A percentile compares a stretch with the other conserved stretches of the same genome.
Conservation (phyloP, 2,888 invertebrate genomes). For the Metallyticus violacea region DNA sequence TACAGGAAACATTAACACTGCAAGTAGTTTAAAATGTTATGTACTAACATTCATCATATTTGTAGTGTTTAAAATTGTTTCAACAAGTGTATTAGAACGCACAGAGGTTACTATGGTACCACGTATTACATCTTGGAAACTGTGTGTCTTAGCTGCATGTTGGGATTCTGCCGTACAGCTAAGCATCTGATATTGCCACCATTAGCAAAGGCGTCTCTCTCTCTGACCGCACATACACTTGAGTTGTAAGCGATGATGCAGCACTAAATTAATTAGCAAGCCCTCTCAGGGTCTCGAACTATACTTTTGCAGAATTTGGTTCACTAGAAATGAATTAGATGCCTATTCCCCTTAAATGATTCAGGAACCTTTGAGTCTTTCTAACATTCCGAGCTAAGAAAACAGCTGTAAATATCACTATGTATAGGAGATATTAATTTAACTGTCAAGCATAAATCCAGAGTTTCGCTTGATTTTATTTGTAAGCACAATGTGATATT, state of each 20-base stretch:
- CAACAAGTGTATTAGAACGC: too few species aligned
- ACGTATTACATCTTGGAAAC: too few species aligned
- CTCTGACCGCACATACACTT: not conserved
- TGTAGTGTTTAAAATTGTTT: too few species aligned
- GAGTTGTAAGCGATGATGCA: constrained; percentile 1
- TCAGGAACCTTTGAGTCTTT: not conserved
- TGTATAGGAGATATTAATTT: not conserved
- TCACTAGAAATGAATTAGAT: not conserved
- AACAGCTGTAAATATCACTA: not conserved
- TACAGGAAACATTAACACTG: too few species aligned
- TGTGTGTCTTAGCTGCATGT: not conserved
- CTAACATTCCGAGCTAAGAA: not conserved
- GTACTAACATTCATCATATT: too few species aligned
- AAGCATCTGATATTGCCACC: not conserved
- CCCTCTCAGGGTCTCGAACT: constrained; percentile 1
- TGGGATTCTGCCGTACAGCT: not conserved
- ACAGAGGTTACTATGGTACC: too few species aligned
- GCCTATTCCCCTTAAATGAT: not conserved
- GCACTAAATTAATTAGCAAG: constrained; percentile 4
- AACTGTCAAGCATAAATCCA: not conserved
- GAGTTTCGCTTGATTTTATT: not conserved
- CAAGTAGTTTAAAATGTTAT: too few species aligned
- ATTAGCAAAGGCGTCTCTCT: not conserved
- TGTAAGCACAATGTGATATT: not conserved
- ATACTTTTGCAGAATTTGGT: not conserved